Evolutionary conservation across 1,140 invertebrate genomes (phyloP).

Genomic region (Meteorus sp.): DNA sequence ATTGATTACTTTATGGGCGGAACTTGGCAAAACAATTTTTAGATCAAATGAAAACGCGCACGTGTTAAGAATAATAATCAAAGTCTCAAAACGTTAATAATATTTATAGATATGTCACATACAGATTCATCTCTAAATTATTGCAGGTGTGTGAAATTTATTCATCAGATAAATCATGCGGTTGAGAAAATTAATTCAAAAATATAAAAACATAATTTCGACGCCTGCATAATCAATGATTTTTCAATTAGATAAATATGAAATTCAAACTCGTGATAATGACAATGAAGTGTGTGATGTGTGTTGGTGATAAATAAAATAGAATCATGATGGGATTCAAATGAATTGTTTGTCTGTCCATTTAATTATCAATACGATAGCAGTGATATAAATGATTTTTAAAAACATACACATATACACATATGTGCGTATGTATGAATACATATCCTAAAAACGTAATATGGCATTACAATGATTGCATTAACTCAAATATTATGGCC

Average conservation of each 20-base stretch:
- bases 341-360: constrained; percentile 15
- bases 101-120: not conserved
- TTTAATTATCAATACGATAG: constrained; percentile 34
- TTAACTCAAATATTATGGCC: constrained; percentile 31
- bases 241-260: too few relatives aligned
- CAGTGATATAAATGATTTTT: constrained; percentile 33
- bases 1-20: not conserved
- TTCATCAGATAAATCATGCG: not conserved
- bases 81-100: not conserved
- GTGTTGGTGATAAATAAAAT: constrained; percentile 16
- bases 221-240: too few relatives aligned
- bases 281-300: not conserved
- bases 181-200: constrained; percentile 14
- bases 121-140: not conserved
- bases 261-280: too few relatives aligned
- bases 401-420: too few relatives aligned
- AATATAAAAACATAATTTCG: too few relatives aligned
- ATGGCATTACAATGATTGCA: constrained; percentile 41
- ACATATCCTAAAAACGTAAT: constrained; percentile 29
- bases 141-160: constrained; percentile 6
- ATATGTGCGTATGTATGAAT: too few relatives aligned
- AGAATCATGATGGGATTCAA: constrained; percentile 25
- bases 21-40: not conserved
- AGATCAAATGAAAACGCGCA: too few relatives aligned
- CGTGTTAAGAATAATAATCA: not conserved